phyloP scores from a whole-genome alignment of 1,140 invertebrate genomes.

The Lepidurus apus region DNA sequence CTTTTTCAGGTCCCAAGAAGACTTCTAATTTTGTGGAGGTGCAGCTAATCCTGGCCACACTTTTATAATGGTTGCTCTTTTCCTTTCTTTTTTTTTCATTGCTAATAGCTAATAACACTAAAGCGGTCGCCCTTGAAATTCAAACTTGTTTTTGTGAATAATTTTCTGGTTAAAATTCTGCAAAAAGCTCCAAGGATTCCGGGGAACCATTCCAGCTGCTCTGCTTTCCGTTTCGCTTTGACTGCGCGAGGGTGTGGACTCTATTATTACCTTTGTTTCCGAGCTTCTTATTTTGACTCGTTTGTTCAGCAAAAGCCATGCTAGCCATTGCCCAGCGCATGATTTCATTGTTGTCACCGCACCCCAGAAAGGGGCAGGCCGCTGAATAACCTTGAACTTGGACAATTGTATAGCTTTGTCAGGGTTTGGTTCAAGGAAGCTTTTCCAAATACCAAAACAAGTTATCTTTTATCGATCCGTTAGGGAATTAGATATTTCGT shows the following conservation, averaged over 20 bases:
- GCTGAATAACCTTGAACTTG: conserved; percentile 1
- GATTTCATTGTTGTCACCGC: neutral
- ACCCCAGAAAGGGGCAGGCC: neutral
- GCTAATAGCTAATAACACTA: too few species aligned
- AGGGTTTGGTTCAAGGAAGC: neutral
- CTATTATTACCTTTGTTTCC: too few species aligned
- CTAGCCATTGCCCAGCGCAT: too few species aligned
- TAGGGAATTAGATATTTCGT: neutral
- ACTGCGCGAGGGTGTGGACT: too few species aligned
- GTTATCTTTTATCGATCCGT: neutral
- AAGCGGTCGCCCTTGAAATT: neutral
- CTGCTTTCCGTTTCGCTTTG: neutral
- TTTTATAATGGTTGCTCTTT: too few species aligned
- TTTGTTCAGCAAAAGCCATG: too few species aligned
- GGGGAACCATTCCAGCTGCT: neutral
- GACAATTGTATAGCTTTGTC: neutral
- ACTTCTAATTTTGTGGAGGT: too few species aligned
- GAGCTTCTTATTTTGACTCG: too few species aligned
- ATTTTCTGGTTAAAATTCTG: neutral
- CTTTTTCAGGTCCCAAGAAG: neutral
- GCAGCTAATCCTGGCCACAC: too few species aligned
- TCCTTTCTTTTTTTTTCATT: too few species aligned
- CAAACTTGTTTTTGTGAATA: neutral
- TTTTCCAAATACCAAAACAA: neutral
- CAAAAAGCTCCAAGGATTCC: neutral